These are phyloP conservation scores for Seira ritae DNA, from an alignment of 2,888 invertebrate genomes.

Conservation along the genomic window DNA sequence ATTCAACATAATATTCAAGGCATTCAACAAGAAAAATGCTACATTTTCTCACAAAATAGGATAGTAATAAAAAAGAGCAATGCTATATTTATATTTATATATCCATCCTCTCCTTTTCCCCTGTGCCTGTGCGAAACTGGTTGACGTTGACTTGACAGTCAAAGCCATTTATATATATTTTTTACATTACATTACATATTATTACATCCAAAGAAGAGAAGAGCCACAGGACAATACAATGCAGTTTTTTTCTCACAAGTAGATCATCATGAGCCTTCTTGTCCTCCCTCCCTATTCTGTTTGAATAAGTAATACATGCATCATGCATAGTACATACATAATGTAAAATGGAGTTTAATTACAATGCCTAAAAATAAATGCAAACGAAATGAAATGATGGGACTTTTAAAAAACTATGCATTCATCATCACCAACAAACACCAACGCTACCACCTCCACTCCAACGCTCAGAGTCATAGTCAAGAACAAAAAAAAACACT, in stretches of 20 bases:
- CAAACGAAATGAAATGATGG: background rate
- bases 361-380: conserved; percentile 13
- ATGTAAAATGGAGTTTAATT: conserved; percentile 60
- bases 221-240: conserved; percentile 7
- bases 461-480: too few species aligned
- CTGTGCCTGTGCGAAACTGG: conserved; percentile 49
- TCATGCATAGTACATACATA: conserved; percentile 23
- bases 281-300: background rate
- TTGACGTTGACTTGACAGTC: too few species aligned
- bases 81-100: conserved; percentile 8
- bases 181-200: conserved; percentile 19
- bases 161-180: conserved; percentile 53
- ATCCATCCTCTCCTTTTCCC: conserved; percentile 23
- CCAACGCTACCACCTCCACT: background rate
- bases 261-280: conserved; percentile 25
- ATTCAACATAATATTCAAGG: conserved; percentile 66
- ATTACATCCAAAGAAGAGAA: conserved; percentile 17
- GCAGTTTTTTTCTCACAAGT: conserved; percentile 51
- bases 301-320: too few species aligned
- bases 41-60: conserved; percentile 63
- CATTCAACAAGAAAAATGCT: conserved; percentile 66
- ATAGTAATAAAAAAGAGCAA: conserved; percentile 53
- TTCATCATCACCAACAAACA: conserved; percentile 10
- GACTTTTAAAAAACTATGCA: background rate
- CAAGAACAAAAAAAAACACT: too few species aligned